These are phyloP conservation scores for Ameiurus melas DNA, from an alignment of 2,113 vertebrate genomes.

Conservation along the genomic window DNA sequence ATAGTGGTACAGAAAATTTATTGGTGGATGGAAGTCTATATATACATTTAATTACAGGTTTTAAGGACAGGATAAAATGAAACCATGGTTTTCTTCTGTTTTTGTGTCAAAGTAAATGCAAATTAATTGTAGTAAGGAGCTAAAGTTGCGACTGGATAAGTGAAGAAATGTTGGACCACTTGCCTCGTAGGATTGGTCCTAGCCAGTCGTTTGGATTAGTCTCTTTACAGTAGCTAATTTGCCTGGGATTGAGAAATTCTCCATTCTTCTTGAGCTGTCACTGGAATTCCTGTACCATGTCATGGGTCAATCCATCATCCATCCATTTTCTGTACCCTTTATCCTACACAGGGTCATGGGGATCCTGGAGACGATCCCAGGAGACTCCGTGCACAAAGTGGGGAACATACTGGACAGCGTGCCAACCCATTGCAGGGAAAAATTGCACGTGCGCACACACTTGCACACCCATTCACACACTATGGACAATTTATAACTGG, in stretches of 20 bases:
- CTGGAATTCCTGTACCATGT: not conserved
- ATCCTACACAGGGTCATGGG: too few relatives aligned
- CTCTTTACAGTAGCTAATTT: not conserved
- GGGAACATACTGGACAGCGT: too few relatives aligned
- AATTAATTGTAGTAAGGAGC: not conserved
- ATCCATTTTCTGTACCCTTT: too few relatives aligned
- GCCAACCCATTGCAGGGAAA: too few relatives aligned
- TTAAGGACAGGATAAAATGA: not conserved
- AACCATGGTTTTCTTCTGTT: not conserved
- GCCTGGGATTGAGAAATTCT: not conserved
- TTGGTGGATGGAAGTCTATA: not conserved
- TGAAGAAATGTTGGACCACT: not conserved
- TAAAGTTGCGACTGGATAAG: not conserved
- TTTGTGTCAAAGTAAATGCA: not conserved
- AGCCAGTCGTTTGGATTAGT: not conserved
- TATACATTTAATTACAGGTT: not conserved
- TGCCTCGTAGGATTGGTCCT: not conserved
- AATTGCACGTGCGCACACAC: too few relatives aligned
- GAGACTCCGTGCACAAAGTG: too few relatives aligned
- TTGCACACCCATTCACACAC: too few relatives aligned
- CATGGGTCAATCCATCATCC: too few relatives aligned
- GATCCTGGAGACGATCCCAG: too few relatives aligned
- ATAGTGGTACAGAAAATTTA: too few relatives aligned
- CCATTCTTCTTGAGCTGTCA: not conserved
- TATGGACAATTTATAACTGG: too few relatives aligned